Conservation (phyloP, 1,140 invertebrate species). For the Drosophila nannoptera region DNA sequence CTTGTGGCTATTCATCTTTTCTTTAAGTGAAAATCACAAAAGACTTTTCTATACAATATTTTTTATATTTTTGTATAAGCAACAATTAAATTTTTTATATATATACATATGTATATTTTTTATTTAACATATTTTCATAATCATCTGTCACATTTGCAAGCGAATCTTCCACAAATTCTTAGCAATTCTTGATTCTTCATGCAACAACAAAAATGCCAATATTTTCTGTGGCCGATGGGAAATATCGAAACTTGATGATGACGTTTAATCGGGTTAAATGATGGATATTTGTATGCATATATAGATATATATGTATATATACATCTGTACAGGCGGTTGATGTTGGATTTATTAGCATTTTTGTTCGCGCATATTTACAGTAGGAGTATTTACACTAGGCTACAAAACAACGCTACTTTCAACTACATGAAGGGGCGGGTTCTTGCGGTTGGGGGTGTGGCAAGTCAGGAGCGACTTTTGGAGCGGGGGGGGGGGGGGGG, state of each 20-base stretch:
- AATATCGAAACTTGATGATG: constrained; percentile 33
- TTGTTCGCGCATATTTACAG: constrained; percentile 56
- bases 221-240: constrained; percentile 44
- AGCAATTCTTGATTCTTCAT: constrained; percentile 36
- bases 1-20: no score
- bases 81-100: not conserved
- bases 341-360: constrained; percentile 73
- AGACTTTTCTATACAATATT: no score
- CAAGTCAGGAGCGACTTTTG: constrained; percentile 81
- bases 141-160: not conserved
- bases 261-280: not conserved
- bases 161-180: constrained; percentile 39
- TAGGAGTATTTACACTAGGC: constrained; percentile 69
- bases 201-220: constrained; percentile 74
- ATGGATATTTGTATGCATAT: constrained; percentile 25
- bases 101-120: not conserved
- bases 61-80: no score
- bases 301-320: constrained; percentile 13
- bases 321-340: constrained; percentile 49
- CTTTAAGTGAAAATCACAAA: no score
- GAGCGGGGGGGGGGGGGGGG: constrained; percentile 63
- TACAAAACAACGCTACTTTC: constrained; percentile 72
- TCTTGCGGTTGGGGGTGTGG: constrained; percentile 76
- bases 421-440: constrained; percentile 76
- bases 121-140: constrained; percentile 4